Evolutionary conservation across 2,797 vertebrate species (phyloP), one percentile per base, ranked within the genome.

Genomic region (Orestias chungarensis): DNA sequence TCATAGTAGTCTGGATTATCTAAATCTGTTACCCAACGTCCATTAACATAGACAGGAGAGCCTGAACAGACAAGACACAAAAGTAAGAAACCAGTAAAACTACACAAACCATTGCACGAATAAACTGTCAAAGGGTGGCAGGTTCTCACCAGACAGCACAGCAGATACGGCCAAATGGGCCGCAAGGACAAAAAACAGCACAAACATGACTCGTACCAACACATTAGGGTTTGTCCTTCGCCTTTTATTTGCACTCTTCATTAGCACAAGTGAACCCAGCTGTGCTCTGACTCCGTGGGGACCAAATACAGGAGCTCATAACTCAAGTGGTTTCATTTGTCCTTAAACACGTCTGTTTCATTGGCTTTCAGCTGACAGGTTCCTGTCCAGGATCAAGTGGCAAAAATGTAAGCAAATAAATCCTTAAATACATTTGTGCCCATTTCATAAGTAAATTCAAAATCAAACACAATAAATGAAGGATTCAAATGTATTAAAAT

Each of bases 261-360:
- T 91, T 55, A 66, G 40, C 9, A 17, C 17, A 79, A 92, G 76
- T 82, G 76, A 76, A 65, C 70, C 83, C 91, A 93, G 89, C 87
- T 91, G 90, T 62, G 79, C 38, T 46, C 44, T 50, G 65, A 55
- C 66, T 86, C 82, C 90, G 85, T 89, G 84, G 83, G 55, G 80
- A 65, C 72, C 49, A 82, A 86, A 76, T 42, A 78, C 35, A 66
- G 12, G 15, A 17, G 31, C 55, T 81, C 64, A 29, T 10, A 31
- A n/a, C 40, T 71, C 7, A 0, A 29, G 65, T 54, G 64, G 42
- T 68, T 31, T 64, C 67, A 62, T 54, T 57, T 55, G 76, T 52
- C 64, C 69, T 44, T 64, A 6, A 70, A 64, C 68, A 67, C 35
- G n/a, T 64, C 61, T 15, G 29, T 52, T 66, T 75, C 61, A 83